Evolutionary conservation across 2,797 vertebrate genomes (phyloP), one percentile per base, ranked within the genome.

Genomic region (Dromococcyx pavoninus): DNA sequence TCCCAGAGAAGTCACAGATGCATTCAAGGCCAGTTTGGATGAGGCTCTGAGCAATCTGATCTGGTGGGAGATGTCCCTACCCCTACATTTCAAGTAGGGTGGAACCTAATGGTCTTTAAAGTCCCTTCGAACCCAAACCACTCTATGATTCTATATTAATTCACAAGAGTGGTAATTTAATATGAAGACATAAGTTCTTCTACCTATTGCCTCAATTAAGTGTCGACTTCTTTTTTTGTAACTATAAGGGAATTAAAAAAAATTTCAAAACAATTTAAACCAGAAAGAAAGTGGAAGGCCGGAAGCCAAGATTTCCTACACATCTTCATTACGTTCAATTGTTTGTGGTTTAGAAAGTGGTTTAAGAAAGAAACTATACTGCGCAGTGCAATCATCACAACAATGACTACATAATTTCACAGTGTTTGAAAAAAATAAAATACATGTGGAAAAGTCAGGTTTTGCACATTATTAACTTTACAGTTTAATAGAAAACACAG

Each of bases 401-500:
- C 30, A 83, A 61, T 17, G 25, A 69, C 57, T 78, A 77, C 17
- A 44, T 11, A 56, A 15, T 35, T 90, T 58, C 82, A 50, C 10
- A 41, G 10, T 22, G 9, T 89, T 84, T 67, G 7, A 92, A 94
- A 85, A 88, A 54, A 25, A 11, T 18, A 51, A 69, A 14, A 56
- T 11, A 27, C 11, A 61, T 18, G 16, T 13, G 30, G 41, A 93
- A 79, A 61, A 69, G 32, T 6, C 58, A 94, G 28, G 39, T 70
- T 91, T 89, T 82, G 24, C 43, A 89, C 57, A 74, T 62, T 81
- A 76, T 88, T 79, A 93, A 86, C 35, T 78, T 76, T 87, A 32
- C 35, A 92, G 13, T 80, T 74, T 86, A 87, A 92, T 86, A 92
- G 78, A 79, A 87, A 91, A 90, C 62, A 51, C n/a, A 81, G 2